These are phyloP conservation scores for Drosophila pallidifrons DNA, from an alignment of 1,140 invertebrate species.

Conservation along the genomic window DNA sequence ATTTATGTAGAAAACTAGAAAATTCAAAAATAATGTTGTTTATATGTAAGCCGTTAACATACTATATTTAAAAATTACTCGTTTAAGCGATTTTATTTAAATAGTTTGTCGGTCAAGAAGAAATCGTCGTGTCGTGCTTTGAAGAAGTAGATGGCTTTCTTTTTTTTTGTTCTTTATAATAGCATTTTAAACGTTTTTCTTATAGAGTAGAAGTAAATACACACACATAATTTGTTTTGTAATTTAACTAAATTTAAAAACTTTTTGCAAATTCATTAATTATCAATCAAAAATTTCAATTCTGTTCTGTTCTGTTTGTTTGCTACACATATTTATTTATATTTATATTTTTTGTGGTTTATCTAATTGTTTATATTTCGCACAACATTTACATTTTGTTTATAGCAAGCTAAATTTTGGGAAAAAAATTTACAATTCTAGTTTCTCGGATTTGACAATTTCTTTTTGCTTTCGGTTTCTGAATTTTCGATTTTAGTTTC, in stretches of 20 bases:
- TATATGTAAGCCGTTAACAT: conserved; percentile 33
- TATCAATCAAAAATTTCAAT: conserved; percentile 6
- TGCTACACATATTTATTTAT: conserved; percentile 19
- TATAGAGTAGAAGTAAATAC: conserved; percentile 21
- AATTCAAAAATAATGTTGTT: conserved; percentile 12
- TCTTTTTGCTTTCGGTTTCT: conserved; percentile 7
- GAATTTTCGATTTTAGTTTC: conserved; percentile 13
- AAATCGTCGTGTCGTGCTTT: conserved; percentile 5
- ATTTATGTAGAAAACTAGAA: conserved; percentile 78
- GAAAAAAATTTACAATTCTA: conserved; percentile 71
- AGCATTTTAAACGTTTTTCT: conserved; percentile 3
- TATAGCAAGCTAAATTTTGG: conserved; percentile 60
- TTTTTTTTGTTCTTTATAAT: neutral
- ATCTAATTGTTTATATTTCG: conserved; percentile 37
- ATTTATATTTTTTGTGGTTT: conserved; percentile 26
- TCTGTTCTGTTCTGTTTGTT: neutral
- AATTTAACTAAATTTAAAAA: conserved; percentile 13
- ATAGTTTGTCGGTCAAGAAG: conserved; percentile 15
- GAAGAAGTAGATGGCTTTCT: neutral
- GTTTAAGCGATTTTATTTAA: conserved; percentile 8
- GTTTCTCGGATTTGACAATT: conserved; percentile 31
- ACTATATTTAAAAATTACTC: conserved; percentile 11
- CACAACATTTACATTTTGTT: conserved; percentile 58
- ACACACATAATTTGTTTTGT: conserved; percentile 12
- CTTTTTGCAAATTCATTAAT: conserved; percentile 9